A percentile compares a stretch with the other conserved stretches of the same genome.
Conservation (phyloP, 2,113 vertebrate genomes). For the Anoplopoma fimbria region DNA sequence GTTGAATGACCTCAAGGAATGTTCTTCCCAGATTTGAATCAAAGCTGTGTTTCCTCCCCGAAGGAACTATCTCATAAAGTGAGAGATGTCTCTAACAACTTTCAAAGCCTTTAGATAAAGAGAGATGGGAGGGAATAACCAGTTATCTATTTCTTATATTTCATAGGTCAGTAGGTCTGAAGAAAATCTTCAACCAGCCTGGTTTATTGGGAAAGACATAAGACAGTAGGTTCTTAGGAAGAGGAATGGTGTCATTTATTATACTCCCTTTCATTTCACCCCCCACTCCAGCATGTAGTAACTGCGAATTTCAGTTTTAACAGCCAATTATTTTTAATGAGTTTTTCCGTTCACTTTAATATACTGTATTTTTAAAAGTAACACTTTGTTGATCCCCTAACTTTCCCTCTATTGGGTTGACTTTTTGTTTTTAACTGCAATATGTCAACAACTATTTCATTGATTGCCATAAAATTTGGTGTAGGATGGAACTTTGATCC, state of each 20-base stretch:
- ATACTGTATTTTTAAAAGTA: background rate
- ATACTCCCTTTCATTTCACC: background rate
- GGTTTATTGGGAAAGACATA: background rate
- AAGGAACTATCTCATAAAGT: background rate
- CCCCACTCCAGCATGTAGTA: background rate
- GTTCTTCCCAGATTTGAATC: background rate
- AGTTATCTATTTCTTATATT: background rate
- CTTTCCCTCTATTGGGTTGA: background rate
- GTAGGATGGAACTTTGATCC: no score
- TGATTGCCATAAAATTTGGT: background rate
- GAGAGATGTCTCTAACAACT: background rate
- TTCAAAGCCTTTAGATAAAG: constrained; percentile 18
- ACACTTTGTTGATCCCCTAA: background rate
- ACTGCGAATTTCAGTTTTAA: background rate
- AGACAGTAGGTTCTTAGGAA: background rate
- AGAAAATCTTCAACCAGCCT: background rate
- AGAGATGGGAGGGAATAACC: background rate
- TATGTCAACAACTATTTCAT: background rate
- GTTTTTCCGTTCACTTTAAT: background rate
- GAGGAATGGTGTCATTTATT: background rate
- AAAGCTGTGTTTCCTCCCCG: constrained; percentile 5
- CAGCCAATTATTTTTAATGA: background rate
- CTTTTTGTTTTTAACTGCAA: background rate
- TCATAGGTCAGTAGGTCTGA: constrained; percentile 10
- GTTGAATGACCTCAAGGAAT: background rate